Evolutionary conservation across 2,797 vertebrate genomes (phyloP).

Genomic region (Eupleurogrammus muticus): DNA sequence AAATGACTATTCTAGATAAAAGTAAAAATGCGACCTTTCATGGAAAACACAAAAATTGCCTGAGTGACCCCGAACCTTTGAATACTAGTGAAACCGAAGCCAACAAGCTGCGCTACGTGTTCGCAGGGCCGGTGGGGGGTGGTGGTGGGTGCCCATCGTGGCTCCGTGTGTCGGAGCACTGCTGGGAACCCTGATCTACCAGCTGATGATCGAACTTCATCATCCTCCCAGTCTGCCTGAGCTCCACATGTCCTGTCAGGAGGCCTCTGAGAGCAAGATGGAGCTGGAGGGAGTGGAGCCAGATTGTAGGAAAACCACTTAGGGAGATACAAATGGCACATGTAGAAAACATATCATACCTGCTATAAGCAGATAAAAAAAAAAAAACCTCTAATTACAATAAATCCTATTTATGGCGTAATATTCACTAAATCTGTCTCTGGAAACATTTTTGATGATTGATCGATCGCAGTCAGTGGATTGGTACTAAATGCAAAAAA

Average conservation of each 20-base stretch:
- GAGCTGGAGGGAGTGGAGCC: constrained; percentile 58
- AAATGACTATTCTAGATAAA: too few species aligned
- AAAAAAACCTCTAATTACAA: not conserved
- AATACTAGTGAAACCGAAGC: too few species aligned
- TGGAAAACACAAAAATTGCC: too few species aligned
- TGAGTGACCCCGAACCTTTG: too few species aligned
- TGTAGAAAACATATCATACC: not conserved
- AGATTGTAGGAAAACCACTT: constrained; percentile 24
- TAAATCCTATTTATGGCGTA: not conserved
- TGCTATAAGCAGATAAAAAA: not conserved
- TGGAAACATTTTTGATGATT: constrained; percentile 9
- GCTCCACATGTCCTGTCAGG: constrained; percentile 33
- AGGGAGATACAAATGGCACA: not conserved
- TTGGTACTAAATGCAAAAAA: not conserved
- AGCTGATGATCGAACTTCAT: constrained; percentile 85
- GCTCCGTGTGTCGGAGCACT: constrained; percentile 86
- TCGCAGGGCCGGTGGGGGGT: constrained; percentile 83
- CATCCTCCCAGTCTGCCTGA: constrained; percentile 56
- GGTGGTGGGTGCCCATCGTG: constrained; percentile 94
- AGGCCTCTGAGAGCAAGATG: constrained; percentile 37
- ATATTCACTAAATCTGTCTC: not conserved
- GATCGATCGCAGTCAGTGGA: not conserved
- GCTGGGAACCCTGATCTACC: constrained; percentile 86
- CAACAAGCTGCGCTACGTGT: constrained; percentile 1
- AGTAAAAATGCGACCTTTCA: too few species aligned